Percentiles rank a stretch among this genome's conserved stretches.
phyloP scores from a whole-genome alignment of 2,797 vertebrate species.

The Sciurus carolinensis region DNA sequence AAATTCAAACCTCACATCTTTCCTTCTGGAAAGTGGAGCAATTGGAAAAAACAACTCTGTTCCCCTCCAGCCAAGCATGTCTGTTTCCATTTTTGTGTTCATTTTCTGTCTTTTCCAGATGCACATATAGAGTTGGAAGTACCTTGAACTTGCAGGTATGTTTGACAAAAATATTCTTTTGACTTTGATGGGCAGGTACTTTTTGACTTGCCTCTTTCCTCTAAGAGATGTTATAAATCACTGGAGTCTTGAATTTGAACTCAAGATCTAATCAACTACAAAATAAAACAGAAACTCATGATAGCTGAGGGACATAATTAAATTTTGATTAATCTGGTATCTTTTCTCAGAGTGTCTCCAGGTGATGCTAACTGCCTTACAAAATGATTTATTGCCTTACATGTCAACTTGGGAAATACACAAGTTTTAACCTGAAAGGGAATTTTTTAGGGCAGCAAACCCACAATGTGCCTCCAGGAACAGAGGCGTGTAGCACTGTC shows the following conservation, averaged over 20 bases:
- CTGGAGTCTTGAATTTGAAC: conserved; percentile 63
- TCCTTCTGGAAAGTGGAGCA: conserved; percentile 24
- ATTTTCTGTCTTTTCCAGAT: background rate
- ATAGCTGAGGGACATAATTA: conserved; percentile 68
- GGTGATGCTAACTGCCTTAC: conserved; percentile 44
- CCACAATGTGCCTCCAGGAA: background rate
- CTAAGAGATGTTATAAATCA: conserved; percentile 61
- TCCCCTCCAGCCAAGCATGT: conserved; percentile 6
- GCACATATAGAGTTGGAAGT: background rate
- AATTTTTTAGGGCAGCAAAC: background rate
- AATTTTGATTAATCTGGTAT: conserved; percentile 74
- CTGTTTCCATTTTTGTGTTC: conserved; percentile 19
- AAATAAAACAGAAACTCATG: conserved; percentile 65
- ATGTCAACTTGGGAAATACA: conserved; percentile 14
- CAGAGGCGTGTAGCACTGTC: background rate
- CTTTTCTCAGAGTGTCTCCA: conserved; percentile 46
- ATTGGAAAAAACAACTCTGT: conserved; percentile 39
- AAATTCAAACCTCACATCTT: conserved; percentile 42
- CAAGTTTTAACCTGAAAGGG: conserved; percentile 34
- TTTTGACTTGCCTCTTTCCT: conserved; percentile 7
- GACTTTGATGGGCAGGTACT: background rate
- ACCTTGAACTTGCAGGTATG: background rate
- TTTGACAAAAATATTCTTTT: conserved; percentile 40
- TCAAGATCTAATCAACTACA: conserved; percentile 58
- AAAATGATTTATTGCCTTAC: conserved; percentile 68